Evolutionary conservation across 2,797 vertebrate genomes (phyloP), one percentile per base, ranked within the genome.

Genomic region (Scolopax bukidnonensis): DNA sequence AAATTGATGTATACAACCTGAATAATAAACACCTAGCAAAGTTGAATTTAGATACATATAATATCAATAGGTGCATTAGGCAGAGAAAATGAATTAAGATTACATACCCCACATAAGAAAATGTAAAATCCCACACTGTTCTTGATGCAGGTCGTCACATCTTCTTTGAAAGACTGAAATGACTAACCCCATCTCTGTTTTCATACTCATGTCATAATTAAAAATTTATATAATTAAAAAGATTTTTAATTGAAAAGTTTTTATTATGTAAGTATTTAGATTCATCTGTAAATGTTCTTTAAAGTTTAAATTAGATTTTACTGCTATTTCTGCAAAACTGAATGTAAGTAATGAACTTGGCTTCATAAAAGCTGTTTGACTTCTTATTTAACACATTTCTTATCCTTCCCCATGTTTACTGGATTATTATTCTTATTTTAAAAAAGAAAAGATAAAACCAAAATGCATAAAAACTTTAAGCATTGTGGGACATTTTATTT

Each of bases 261-360:
- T 74, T 68, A 43, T 87, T 81, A 30, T 23, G 3, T 15, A 81
- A 87, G 54, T 69, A 54, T 36, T 89, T 84, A 16, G 30, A 76
- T 64, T 69, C 17, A 70, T 21, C 25, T 65, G n/a, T 10, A 89
- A 76, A 9, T 51, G 32, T 81, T 69, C 64, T 51, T 90, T 41
- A 56, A 93, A 90, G n/a, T 90, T 93, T 84, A 94, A 92, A 84
- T 87, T 84, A 78, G 11, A 36, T 95, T 77, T 78, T 87, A 63
- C 82, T 94, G 12, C 30, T 84, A 6, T 84, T 92, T 95, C 74
- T 76, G 21, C 30, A 76, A 57, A 77, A 33, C n/a, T 63, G 56
- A 20, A 21, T 27, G 2, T 30, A 84, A 45, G 27, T 77, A 94
- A 93, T 60, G 19, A 79, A 78, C 6, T 88, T 11, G 48, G 4